These are phyloP conservation scores for Vulpes ferrilata DNA, from an alignment of 2,113 vertebrate genomes.

Conservation along the genomic window DNA sequence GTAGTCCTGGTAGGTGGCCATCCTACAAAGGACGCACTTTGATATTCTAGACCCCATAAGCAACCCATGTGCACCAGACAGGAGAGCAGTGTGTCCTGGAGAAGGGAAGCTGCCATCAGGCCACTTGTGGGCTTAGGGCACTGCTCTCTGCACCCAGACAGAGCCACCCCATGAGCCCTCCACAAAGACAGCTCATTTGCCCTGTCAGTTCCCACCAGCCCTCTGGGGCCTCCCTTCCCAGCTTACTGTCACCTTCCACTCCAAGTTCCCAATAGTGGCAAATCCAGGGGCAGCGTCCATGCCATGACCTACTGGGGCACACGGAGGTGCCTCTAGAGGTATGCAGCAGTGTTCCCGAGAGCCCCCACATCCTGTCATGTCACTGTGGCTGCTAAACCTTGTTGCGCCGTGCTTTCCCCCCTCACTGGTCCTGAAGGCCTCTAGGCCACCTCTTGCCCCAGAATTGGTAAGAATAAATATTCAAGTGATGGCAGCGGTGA, in stretches of 20 bases:
- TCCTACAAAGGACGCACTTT: background rate
- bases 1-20: too few relatives aligned
- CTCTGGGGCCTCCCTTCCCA: background rate
- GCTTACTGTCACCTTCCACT: background rate
- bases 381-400: background rate
- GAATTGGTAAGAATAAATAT: conserved; percentile 81
- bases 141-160: background rate
- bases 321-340: background rate
- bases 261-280: fast-evolving
- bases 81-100: background rate
- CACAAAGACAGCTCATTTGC: fast-evolving
- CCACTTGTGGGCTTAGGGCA: too few relatives aligned
- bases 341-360: fast-evolving
- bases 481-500: conserved; percentile 79
- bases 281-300: fast-evolving
- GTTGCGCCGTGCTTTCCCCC: conserved; percentile 25
- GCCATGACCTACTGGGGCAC: background rate
- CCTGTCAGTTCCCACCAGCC: fast-evolving
- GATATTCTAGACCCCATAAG: background rate
- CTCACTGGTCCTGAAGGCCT: conserved; percentile 71
- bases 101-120: too few relatives aligned
- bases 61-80: background rate
- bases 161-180: background rate
- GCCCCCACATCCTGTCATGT: background rate
- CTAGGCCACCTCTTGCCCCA: conserved; percentile 66